Evolutionary conservation across 2,113 vertebrate genomes (phyloP).

Genomic region (Melanocharis versteri): DNA sequence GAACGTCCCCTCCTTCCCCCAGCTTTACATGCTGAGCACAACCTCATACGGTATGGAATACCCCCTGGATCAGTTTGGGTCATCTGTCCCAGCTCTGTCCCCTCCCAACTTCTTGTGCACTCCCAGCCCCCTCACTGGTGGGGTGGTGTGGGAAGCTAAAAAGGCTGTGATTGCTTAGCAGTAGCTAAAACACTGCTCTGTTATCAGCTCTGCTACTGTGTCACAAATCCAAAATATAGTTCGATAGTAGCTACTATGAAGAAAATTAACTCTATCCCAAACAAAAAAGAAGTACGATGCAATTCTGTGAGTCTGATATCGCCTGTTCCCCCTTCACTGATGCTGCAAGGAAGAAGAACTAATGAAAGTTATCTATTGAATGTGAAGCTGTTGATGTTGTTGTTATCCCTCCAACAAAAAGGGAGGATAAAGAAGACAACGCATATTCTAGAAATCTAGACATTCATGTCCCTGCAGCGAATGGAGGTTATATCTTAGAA

Average conservation of each 20-base stretch:
- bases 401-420: background rate
- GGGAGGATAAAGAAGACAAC: background rate
- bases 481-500: background rate
- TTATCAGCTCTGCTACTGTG: background rate
- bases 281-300: background rate
- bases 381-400: background rate
- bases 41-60: background rate
- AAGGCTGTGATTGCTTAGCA: background rate
- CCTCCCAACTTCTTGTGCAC: fast-evolving
- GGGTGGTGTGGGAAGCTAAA: background rate
- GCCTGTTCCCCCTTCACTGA: background rate
- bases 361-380: background rate
- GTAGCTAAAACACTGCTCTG: background rate
- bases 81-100: background rate
- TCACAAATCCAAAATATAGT: background rate
- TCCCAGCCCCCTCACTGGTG: fast-evolving
- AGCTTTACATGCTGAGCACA: background rate
- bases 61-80: fast-evolving
- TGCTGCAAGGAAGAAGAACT: background rate
- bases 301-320: background rate
- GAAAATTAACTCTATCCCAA: background rate
- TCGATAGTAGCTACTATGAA: background rate
- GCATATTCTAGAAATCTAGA: background rate
- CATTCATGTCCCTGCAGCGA: background rate
- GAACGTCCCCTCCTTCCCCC: fast-evolving